Conservation (phyloP, 2,888 invertebrate genomes). For the Caradrina kadenii region DNA sequence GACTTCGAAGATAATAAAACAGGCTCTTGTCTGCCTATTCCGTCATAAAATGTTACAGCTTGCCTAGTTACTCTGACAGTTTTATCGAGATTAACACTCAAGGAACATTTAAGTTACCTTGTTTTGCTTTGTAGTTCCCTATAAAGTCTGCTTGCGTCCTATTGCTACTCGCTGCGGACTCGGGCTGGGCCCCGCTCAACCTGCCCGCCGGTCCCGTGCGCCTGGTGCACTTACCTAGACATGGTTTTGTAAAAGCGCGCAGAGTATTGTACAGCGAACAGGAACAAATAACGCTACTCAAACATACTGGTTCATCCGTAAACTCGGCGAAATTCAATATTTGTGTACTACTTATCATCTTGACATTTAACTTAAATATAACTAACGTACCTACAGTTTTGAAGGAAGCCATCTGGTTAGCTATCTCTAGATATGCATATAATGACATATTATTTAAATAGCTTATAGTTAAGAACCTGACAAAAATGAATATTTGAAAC, state of each 20-base stretch:
- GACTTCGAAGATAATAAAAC: no score
- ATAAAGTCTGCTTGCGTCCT: no score
- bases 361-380: conserved; percentile 22
- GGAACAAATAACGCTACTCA: conserved; percentile 31
- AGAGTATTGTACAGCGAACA: neutral
- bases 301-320: neutral
- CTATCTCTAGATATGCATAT: neutral
- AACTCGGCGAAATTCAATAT: conserved; percentile 1
- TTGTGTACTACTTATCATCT: conserved; percentile 8
- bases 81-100: no score
- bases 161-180: no score
- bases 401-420: neutral
- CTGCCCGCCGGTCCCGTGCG: no score
- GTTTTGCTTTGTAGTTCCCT: no score
- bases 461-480: neutral
- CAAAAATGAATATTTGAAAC: neutral
- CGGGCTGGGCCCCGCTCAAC: no score
- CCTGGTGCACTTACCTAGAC: neutral
- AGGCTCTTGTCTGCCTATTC: no score
- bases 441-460: conserved; percentile 5
- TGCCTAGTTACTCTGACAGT: no score
- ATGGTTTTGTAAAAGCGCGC: neutral
- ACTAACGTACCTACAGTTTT: neutral
- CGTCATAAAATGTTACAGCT: no score
- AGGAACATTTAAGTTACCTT: no score